Evolutionary conservation across 2,888 invertebrate genomes (phyloP), one percentile per base, ranked within the genome.

Genomic region (Esperia sulphurella): DNA sequence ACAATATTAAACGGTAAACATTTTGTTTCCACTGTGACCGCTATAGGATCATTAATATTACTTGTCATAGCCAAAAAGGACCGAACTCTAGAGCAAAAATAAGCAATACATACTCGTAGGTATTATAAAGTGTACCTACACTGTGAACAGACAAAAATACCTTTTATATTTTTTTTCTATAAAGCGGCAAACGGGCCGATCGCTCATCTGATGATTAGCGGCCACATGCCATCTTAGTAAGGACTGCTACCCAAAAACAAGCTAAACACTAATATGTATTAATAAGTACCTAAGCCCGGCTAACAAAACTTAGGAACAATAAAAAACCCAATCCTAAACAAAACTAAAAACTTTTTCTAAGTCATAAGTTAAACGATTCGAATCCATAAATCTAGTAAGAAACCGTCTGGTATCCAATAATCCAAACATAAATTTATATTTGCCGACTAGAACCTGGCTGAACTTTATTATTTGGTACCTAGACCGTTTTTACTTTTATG

Each of bases 391-490:
- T 78, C 63, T 51, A 48, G 51, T 65, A 69, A 71, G 70, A 70
- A 71, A 73, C 68, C 68, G 56, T 75, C 62, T 49, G 73, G 70
- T 69, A 67, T 63, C 68, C 66, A 65, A 75, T 70, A 68, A 65
- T 65, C 61, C 43, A 50, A 55, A 70, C 72, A 76, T 76, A 75
- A 75, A 77, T 75, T 76, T 68, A 71, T 68, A 75, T 76, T 75
- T 70, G 42, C 13, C 42, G 21, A 28, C 14, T 14, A 41, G 14
- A 3, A 14, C 41, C 14, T 9, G 7, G 7, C 41, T 14, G 12
- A 30, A 12, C 29, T 13, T 28, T 42, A 12, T 39, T 5, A n/a
- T n/a, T n/a, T n/a, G n/a, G n/a, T n/a, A n/a, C n/a, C n/a, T n/a
- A n/a, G n/a, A n/a, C n/a, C n/a, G n/a, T n/a, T n/a, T n/a, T n/a